Evolutionary conservation across 2,113 vertebrate genomes (phyloP), one percentile per base, ranked within the genome.

Genomic region (Asarcornis scutulata): DNA sequence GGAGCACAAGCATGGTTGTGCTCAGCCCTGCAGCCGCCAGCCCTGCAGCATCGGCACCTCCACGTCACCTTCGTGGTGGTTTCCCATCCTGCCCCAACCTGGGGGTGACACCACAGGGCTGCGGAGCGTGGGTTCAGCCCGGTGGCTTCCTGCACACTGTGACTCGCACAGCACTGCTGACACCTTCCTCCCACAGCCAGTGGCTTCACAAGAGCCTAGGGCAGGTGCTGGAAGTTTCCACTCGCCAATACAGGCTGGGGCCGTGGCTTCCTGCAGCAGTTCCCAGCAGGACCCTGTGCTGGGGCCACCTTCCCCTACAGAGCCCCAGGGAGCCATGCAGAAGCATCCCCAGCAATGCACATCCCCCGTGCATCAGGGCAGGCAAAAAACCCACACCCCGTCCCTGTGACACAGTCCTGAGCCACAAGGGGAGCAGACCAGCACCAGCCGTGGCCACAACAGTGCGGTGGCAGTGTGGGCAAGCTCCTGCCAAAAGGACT

Each of bases 131-230:
- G 80, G 50, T 17, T 66, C 64, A 34, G 38, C n/a, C 50, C 14
- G 4, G 4, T 0, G 2, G 40, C 44, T 95, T 72, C 52, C 86
- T 82, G 86, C 31, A 13, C 52, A 29, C 63, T 13, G 9, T 3
- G 1, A 16, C 23, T 38, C 60, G 22, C 5, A 0, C 42, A n/a
- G 9, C 21, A 9, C 27, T 2, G 1, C n/a, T 0, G 1, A n/a
- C 55, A 78, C 66, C 8, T 1, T 15, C 85, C 71, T 89, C 73
- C 66, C 71, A 62, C 83, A 1, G 64, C 64, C 1, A 0, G 69
- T 2, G 0, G 31, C 68, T 75, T 36, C 0, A 20, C 15, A 3
- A 16, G 13, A 44, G 42, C 48, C 31, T 10, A 38, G 7, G 58
- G 26, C 1, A 0, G 4, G 44, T 0, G 3, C 63, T 23, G 46